These are phyloP conservation scores for Lophotriccus pileatus DNA, from an alignment of 2,797 vertebrate species.

Conservation along the genomic window DNA sequence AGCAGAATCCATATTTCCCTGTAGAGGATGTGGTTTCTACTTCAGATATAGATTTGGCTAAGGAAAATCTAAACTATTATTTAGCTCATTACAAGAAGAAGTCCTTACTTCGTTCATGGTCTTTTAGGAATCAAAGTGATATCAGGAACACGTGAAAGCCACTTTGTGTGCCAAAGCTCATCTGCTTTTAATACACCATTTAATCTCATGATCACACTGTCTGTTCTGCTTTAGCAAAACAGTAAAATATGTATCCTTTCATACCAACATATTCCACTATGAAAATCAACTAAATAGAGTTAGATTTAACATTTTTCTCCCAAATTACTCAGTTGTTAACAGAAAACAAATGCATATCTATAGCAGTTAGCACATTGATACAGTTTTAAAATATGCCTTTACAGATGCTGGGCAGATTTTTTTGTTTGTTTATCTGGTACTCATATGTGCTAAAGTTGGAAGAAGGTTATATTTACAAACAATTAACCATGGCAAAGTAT, in stretches of 20 bases:
- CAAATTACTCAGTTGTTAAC: background rate
- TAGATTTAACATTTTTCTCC: background rate
- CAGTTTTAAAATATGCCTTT: background rate
- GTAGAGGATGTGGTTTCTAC: background rate
- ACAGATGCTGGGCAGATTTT: background rate
- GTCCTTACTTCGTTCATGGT: background rate
- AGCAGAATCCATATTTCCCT: background rate
- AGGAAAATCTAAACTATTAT: background rate
- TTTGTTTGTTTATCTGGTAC: background rate
- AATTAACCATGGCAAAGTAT: background rate
- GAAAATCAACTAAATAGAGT: background rate
- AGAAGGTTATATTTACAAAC: background rate
- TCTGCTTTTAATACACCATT: background rate
- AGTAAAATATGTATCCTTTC: background rate
- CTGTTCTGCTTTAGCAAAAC: background rate
- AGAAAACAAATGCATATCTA: background rate
- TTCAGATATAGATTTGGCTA: background rate
- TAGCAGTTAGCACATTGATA: background rate
- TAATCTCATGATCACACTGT: background rate
- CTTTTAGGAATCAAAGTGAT: background rate
- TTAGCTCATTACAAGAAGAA: background rate
- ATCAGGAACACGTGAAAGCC: background rate
- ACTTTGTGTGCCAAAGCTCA: background rate
- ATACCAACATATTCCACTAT: background rate
- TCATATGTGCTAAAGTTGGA: background rate